These are phyloP conservation scores for Musca domestica DNA, from an alignment of 1,140 invertebrate genomes.

Conservation along the genomic window DNA sequence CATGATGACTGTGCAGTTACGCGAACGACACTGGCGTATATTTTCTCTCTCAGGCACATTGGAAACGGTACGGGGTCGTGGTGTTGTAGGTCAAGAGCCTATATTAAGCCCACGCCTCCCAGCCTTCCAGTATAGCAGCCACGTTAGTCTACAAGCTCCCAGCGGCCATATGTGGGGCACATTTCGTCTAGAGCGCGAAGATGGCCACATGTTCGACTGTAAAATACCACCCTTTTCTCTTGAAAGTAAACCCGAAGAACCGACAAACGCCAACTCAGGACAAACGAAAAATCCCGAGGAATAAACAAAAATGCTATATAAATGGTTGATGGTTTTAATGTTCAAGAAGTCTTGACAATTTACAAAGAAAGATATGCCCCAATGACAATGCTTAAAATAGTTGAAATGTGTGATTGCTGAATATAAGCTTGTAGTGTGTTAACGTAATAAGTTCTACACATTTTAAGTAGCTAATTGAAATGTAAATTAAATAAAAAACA, in stretches of 20 bases:
- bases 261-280: conserved; percentile 39
- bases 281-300: conserved; percentile 13
- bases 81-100: conserved; percentile 94
- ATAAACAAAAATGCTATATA: neutral
- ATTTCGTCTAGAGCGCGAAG: conserved; percentile 93
- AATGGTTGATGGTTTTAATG: too few species aligned
- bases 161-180: conserved; percentile 99
- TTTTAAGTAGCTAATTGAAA: too few species aligned
- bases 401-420: too few species aligned
- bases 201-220: conserved; percentile 94
- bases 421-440: too few species aligned
- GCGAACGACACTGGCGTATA: conserved; percentile 95
- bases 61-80: conserved; percentile 90
- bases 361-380: too few species aligned
- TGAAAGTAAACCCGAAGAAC: conserved; percentile 85
- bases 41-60: conserved; percentile 92
- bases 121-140: conserved; percentile 96
- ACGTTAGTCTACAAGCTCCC: conserved; percentile 94
- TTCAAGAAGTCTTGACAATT: too few species aligned
- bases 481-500: too few species aligned
- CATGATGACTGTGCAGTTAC: conserved; percentile 81
- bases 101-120: conserved; percentile 81
- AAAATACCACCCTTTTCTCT: conserved; percentile 94
- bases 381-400: too few species aligned
- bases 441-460: too few species aligned